phyloP scores from a whole-genome alignment of 2,888 invertebrate species.

The Heliconius aoede region DNA sequence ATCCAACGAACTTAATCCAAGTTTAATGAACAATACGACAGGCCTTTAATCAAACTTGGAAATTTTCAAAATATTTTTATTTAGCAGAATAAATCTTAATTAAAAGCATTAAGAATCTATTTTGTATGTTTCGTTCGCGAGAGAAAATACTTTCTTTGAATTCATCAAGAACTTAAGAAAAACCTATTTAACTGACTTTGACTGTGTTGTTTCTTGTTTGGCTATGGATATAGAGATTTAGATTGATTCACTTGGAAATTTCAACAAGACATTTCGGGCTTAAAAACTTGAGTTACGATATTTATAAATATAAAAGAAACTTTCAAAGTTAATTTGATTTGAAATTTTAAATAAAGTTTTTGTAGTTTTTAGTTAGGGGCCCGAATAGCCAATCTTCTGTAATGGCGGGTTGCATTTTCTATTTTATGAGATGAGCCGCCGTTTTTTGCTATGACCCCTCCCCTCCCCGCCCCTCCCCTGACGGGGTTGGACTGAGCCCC shows the following conservation, averaged over 20 bases:
- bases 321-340: constrained; percentile 47
- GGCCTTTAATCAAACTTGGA: constrained; percentile 84
- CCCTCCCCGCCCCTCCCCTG: constrained; percentile 73
- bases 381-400: constrained; percentile 77
- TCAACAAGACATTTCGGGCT: constrained; percentile 13
- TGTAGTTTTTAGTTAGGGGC: constrained; percentile 56
- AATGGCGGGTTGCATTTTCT: constrained; percentile 79
- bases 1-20: constrained; percentile 83
- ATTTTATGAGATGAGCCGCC: constrained; percentile 77
- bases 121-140: constrained; percentile 46
- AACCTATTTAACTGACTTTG: constrained; percentile 81
- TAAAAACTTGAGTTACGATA: constrained; percentile 17
- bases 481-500: constrained; percentile 56
- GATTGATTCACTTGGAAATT: constrained; percentile 49
- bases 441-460: constrained; percentile 73
- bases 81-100: constrained; percentile 56
- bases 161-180: constrained; percentile 63
- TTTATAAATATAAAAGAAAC: constrained; percentile 1
- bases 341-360: constrained; percentile 59
- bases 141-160: constrained; percentile 53
- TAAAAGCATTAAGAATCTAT: constrained; percentile 44
- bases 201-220: constrained; percentile 79
- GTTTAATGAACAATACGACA: constrained; percentile 85
- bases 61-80: constrained; percentile 63
- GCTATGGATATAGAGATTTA: constrained; percentile 57